phyloP scores from a whole-genome alignment of 2,888 invertebrate species.

The Tillus elongatus region DNA sequence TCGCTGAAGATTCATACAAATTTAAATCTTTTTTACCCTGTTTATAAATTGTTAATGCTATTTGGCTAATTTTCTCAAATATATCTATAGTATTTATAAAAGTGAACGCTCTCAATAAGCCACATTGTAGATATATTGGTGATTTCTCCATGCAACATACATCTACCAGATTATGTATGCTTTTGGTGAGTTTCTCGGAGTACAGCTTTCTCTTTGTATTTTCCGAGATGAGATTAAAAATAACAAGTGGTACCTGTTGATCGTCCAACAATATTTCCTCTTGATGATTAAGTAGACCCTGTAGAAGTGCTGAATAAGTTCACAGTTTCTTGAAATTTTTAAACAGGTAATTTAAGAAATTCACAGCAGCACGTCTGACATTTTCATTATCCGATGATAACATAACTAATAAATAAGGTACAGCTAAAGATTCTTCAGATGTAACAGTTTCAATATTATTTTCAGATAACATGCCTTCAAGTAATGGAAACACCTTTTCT shows the following conservation, averaged over 20 bases:
- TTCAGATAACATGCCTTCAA: no score
- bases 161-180: no score
- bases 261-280: constrained; percentile 56
- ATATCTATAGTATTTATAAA: constrained; percentile 28
- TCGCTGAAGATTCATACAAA: constrained; percentile 25
- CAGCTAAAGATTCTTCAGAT: constrained; percentile 3
- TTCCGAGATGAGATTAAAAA: constrained; percentile 51
- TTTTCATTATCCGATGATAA: constrained; percentile 13
- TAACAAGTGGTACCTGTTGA: constrained; percentile 54
- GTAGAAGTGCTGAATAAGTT: constrained; percentile 15
- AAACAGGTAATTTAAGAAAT: constrained; percentile 14
- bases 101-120: constrained; percentile 37
- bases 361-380: constrained; percentile 12
- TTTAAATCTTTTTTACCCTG: constrained; percentile 18
- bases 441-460: no score
- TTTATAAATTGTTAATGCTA: constrained; percentile 26
- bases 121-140: constrained; percentile 40
- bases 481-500: no score
- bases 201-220: constrained; percentile 33
- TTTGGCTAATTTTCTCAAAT: constrained; percentile 26
- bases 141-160: no score
- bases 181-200: constrained; percentile 17
- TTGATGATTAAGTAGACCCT: constrained; percentile 22
- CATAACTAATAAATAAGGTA: constrained; percentile 16
- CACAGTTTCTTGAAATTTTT: constrained; percentile 8